These are phyloP conservation scores for Lepidurus arcticus DNA, from an alignment of 1,140 invertebrate species.

Conservation along the genomic window DNA sequence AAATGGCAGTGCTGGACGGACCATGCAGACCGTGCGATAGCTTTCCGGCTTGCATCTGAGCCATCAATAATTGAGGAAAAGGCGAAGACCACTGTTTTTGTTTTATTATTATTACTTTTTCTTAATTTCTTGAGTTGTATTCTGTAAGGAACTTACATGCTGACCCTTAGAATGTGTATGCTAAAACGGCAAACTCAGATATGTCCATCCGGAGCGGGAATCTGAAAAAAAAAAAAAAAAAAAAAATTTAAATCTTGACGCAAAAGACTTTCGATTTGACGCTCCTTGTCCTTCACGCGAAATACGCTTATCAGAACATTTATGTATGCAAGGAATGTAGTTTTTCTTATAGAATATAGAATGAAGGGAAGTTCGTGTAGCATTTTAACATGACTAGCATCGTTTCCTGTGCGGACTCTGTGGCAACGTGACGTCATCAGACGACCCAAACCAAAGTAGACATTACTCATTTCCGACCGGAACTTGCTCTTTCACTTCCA, in stretches of 20 bases:
- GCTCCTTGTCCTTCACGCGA: neutral
- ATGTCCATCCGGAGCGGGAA: too few relatives aligned
- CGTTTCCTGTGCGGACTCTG: neutral
- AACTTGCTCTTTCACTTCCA: neutral
- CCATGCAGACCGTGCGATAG: neutral
- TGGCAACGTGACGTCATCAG: neutral
- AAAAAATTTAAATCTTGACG: too few relatives aligned
- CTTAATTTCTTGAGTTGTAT: too few relatives aligned
- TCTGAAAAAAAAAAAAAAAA: too few relatives aligned
- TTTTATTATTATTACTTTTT: too few relatives aligned
- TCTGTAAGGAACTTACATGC: too few relatives aligned
- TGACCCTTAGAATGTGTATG: neutral
- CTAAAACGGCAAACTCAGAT: too few relatives aligned
- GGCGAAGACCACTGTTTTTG: neutral
- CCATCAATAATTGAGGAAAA: neutral
- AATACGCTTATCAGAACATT: neutral
- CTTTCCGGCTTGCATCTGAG: conserved; percentile 1
- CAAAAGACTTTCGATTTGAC: neutral
- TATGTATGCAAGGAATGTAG: neutral
- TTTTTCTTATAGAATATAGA: neutral
- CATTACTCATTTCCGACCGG: conserved; percentile 14
- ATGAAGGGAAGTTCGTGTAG: neutral
- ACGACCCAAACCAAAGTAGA: neutral
- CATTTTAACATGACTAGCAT: neutral
- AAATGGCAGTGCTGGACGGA: neutral